Conservation (phyloP, 2,888 invertebrate species). For the Eudiplozoon nipponicum region DNA sequence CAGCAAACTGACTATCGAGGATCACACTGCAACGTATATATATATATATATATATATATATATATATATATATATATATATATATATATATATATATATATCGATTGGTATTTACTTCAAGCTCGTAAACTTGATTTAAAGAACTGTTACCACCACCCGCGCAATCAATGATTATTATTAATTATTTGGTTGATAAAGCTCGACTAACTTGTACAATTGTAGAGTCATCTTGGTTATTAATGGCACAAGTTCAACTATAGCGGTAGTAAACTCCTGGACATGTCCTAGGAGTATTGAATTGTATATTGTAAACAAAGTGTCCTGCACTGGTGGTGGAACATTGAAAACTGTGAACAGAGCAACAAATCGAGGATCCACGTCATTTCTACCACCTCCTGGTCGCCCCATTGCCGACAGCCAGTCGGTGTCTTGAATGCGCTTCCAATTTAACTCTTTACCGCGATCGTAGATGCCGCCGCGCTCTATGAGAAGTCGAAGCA, state of each 20-base stretch:
- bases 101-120: too few relatives aligned
- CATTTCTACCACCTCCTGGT: conserved; percentile 56
- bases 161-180: background rate
- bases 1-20: too few relatives aligned
- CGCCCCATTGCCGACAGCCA: conserved; percentile 29
- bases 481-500: conserved; percentile 59
- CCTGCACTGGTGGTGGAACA: conserved; percentile 46
- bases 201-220: conserved; percentile 43
- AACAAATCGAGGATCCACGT: conserved; percentile 57
- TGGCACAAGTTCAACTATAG: conserved; percentile 35
- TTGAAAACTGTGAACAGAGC: conserved; percentile 60
- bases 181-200: too few relatives aligned
- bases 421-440: conserved; percentile 45
- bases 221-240: conserved; percentile 45
- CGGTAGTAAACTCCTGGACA: conserved; percentile 37
- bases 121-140: too few relatives aligned
- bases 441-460: conserved; percentile 59
- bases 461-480: conserved; percentile 56
- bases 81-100: too few relatives aligned
- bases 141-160: too few relatives aligned
- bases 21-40: too few relatives aligned
- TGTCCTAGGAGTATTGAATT: conserved; percentile 48
- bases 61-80: conserved; percentile 15
- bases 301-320: conserved; percentile 47
- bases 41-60: too few relatives aligned